phyloP scores from a whole-genome alignment of 2,797 vertebrate species.

The Galaxias olidus region DNA sequence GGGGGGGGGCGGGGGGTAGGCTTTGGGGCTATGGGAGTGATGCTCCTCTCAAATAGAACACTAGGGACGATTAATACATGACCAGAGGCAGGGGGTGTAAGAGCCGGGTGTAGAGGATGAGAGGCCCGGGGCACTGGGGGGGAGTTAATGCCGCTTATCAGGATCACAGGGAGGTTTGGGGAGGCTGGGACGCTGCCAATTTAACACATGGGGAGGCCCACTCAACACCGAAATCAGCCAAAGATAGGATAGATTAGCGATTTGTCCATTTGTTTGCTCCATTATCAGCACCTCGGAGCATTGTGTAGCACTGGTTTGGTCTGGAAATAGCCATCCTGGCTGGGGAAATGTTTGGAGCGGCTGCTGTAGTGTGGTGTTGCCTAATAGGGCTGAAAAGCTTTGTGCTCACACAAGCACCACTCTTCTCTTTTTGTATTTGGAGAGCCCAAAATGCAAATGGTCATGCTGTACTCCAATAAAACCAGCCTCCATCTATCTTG shows the following conservation, averaged over 20 bases:
- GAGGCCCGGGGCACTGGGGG: not conserved
- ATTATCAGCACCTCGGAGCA: constrained; percentile 26
- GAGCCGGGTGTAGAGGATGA: constrained; percentile 2
- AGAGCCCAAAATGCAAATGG: constrained; percentile 60
- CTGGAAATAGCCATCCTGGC: constrained; percentile 12
- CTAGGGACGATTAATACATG: constrained; percentile 50
- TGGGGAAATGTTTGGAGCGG: constrained; percentile 44
- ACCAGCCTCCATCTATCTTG: constrained; percentile 38
- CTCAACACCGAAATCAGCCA: constrained; percentile 42
- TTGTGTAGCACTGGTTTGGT: not conserved
- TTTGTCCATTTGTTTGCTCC: constrained; percentile 40
- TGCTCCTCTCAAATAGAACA: constrained; percentile 29
- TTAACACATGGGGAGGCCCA: constrained; percentile 60
- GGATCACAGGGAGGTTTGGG: constrained; percentile 57
- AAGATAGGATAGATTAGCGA: constrained; percentile 43
- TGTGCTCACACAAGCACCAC: constrained; percentile 58
- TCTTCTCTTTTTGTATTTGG: constrained; percentile 57
- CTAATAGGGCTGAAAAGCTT: constrained; percentile 60
- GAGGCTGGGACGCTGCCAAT: constrained; percentile 43
- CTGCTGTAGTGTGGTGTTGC: constrained; percentile 52
- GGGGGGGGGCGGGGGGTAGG: constrained; percentile 1
- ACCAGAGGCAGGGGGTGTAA: constrained; percentile 38
- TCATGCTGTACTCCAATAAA: constrained; percentile 57
- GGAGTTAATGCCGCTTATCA: constrained; percentile 62
- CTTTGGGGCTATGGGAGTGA: constrained; percentile 21